phyloP scores from a whole-genome alignment of 2,797 vertebrate species.

The Cuniculus paca region DNA sequence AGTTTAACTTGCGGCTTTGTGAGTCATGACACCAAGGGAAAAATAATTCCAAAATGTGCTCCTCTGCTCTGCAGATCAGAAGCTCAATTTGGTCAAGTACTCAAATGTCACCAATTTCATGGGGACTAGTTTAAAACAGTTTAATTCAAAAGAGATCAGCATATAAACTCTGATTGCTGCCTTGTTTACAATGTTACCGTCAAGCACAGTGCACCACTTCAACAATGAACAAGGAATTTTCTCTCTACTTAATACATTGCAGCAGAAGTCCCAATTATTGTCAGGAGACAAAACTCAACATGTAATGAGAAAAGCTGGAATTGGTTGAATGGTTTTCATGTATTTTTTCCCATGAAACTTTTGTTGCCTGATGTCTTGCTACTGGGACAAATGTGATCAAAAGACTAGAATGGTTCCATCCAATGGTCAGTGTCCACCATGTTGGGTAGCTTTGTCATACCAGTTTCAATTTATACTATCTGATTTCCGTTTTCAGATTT shows the following conservation, averaged over 20 bases:
- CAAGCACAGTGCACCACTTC: neutral
- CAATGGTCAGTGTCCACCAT: neutral
- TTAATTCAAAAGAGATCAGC: conserved; percentile 10
- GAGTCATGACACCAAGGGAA: neutral
- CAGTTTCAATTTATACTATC: neutral
- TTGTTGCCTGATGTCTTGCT: neutral
- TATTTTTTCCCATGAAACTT: neutral
- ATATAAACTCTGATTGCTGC: neutral
- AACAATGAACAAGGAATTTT: neutral
- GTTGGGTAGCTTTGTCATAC: neutral
- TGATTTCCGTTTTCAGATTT: neutral
- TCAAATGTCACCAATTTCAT: neutral
- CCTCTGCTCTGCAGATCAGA: neutral
- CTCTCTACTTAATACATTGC: neutral
- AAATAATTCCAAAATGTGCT: neutral
- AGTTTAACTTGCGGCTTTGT: conserved; percentile 15
- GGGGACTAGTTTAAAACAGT: neutral
- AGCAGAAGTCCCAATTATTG: neutral
- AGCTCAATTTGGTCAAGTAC: neutral
- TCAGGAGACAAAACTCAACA: neutral
- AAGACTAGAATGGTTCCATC: neutral
- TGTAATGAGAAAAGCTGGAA: conserved; percentile 6
- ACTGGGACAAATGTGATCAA: neutral
- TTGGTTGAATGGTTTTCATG: neutral
- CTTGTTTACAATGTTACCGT: conserved; percentile 11